Base-by-base conservation (phyloP, 2,888 invertebrate species). In the Azorinus chamasolen region DNA sequence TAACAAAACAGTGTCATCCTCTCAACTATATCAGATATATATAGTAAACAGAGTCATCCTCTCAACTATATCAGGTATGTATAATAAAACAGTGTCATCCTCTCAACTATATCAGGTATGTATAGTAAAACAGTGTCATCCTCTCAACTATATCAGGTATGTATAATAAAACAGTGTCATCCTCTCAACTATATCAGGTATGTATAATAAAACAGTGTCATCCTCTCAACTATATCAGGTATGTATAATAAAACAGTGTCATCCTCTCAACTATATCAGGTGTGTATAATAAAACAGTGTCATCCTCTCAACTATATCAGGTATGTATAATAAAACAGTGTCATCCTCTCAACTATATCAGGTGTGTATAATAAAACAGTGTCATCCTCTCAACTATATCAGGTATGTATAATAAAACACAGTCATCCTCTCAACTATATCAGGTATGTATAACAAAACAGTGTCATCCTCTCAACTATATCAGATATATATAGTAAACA, bases 291-390 rank as follows among this genome's bases (percentile, higher is more conserved):
- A 4, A 32, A 6, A 6, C 10, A 6, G 32, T 32, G 32, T n/a
- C n/a, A n/a, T n/a, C n/a, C n/a, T n/a, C n/a, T n/a, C n/a, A n/a
- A n/a, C n/a, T n/a, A n/a, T n/a, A n/a, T n/a, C n/a, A n/a, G n/a
- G n/a, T n/a, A n/a, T n/a, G n/a, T n/a, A n/a, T 99, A 76, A 99
- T 99, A 91, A 99, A 99, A 94, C 99, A 99, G 93, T 99, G 98
- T 78, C 99, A 99, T 94, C 99, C 99, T 14, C 94, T 99, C 66
- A 98, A 99, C 93, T 99, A 99, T 93, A 99, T 99, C 93, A 98
- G 93, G 93, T 93, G 83, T 63, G 77, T 32, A 4, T 32, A 32
- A 32, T 32, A 4, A 32, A 6, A 6, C 10, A 6, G 32, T 32
- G 32, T n/a, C n/a, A n/a, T n/a, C n/a, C n/a, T n/a, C n/a, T n/a